Conservation (phyloP, 2,113 vertebrate genomes). For the Bufo gargarizans region DNA sequence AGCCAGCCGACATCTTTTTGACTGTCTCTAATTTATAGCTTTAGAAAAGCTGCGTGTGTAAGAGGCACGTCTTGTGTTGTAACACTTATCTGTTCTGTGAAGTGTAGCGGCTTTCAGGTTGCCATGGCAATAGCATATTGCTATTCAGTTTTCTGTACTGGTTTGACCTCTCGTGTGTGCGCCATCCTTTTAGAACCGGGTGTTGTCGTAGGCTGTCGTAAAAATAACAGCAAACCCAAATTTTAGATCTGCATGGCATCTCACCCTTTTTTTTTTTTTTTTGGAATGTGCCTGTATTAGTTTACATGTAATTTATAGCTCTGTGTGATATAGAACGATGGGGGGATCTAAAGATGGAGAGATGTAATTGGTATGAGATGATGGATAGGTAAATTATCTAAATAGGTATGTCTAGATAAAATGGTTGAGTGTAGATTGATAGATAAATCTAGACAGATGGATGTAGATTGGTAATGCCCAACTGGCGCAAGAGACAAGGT, state of each 20-base stretch:
- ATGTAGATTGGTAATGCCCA: too few species aligned
- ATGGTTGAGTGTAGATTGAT: too few species aligned
- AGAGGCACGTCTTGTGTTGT: slow-evolving; percentile 38
- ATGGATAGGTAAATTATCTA: too few species aligned
- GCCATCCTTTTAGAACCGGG: background rate
- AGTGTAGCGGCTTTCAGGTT: slow-evolving; percentile 42
- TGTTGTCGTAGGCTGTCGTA: background rate
- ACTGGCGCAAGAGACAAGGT: too few species aligned
- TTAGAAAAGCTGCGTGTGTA: background rate
- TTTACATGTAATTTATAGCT: background rate
- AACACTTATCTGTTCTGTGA: slow-evolving; percentile 48
- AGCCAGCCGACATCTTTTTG: background rate
- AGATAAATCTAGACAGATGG: too few species aligned
- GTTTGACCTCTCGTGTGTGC: slow-evolving; percentile 8
- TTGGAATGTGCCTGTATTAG: background rate
- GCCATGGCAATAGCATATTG: slow-evolving; percentile 40
- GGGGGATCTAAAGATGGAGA: too few species aligned
- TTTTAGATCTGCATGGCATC: background rate
- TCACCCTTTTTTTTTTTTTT: background rate
- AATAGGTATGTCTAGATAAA: too few species aligned
- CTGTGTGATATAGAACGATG: too few species aligned
- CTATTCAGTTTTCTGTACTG: slow-evolving; percentile 1
- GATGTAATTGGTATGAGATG: too few species aligned
- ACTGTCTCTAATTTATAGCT: background rate
- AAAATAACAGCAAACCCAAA: background rate